Evolutionary conservation across 2,113 vertebrate genomes (phyloP).

Genomic region (Cryptotis parvus): DNA sequence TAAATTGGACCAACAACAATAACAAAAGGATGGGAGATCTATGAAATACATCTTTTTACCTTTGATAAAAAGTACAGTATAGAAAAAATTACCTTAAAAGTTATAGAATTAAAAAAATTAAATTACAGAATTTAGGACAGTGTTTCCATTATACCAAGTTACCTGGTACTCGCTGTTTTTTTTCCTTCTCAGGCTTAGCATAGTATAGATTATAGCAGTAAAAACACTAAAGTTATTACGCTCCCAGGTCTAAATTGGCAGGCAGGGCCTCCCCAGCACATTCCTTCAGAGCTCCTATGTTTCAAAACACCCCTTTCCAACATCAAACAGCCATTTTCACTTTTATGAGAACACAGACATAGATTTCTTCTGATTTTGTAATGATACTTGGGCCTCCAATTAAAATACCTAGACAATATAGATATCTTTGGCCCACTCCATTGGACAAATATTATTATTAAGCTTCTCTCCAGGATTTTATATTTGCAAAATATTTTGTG

Average conservation of each 20-base stretch:
- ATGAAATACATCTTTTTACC: constrained; percentile 40
- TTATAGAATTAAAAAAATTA: not conserved
- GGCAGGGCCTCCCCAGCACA: constrained; percentile 3
- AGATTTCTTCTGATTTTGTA: constrained; percentile 77
- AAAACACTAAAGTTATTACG: constrained; percentile 69
- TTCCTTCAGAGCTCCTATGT: constrained; percentile 40
- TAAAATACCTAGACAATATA: constrained; percentile 82
- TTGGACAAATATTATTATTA: constrained; percentile 80
- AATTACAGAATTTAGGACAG: constrained; percentile 24
- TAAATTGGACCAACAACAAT: not conserved
- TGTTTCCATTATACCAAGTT: constrained; percentile 41
- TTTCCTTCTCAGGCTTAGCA: not conserved
- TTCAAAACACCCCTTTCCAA: constrained; percentile 68
- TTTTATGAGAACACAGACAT: constrained; percentile 75
- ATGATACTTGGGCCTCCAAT: constrained; percentile 74
- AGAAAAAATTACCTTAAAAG: constrained; percentile 16
- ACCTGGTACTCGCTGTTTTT: not conserved
- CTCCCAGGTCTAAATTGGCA: constrained; percentile 67
- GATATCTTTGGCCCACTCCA: constrained; percentile 71
- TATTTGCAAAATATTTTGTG: constrained; percentile 73
- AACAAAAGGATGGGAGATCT: not conserved
- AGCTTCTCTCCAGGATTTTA: constrained; percentile 73
- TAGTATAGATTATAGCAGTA: constrained; percentile 58
- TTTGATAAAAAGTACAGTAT: constrained; percentile 52
- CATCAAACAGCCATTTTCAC: constrained; percentile 72